Conservation (phyloP, 2,113 vertebrate species). For the Prolemur simus region DNA sequence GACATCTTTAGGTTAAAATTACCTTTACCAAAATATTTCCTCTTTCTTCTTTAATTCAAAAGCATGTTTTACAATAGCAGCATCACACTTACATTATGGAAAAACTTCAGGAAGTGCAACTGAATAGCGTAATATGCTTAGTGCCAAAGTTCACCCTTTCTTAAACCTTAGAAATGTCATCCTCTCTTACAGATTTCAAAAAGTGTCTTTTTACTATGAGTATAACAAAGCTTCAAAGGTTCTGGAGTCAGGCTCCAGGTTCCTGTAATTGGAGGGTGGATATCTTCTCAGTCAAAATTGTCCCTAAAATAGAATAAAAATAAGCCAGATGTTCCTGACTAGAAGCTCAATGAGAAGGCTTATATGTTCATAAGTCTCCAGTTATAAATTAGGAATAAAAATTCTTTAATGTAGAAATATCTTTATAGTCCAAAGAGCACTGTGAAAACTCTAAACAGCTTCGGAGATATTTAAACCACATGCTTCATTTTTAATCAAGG, state of each 20-base stretch:
- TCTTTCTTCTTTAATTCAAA: conserved; percentile 60
- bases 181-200: conserved; percentile 53
- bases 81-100: conserved; percentile 45
- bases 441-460: not conserved
- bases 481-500: not conserved
- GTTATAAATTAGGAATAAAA: not conserved
- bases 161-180: conserved; percentile 61
- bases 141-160: conserved; percentile 62
- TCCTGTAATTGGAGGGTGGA: conserved; percentile 45
- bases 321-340: conserved; percentile 19
- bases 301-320: conserved; percentile 46
- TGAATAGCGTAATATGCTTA: conserved; percentile 51
- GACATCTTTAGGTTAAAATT: conserved; percentile 66
- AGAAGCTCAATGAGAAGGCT: not conserved
- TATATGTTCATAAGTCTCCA: not conserved
- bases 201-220: conserved; percentile 54
- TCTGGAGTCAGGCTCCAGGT: not conserved
- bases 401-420: not conserved
- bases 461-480: conserved; percentile 5
- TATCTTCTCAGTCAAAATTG: conserved; percentile 48
- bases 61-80: conserved; percentile 55
- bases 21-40: conserved; percentile 55
- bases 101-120: conserved; percentile 57
- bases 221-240: conserved; percentile 70
- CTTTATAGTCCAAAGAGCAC: not conserved